A percentile compares a stretch with the other conserved stretches of the same genome.
Evolutionary conservation across 2,888 invertebrate species (phyloP).

Genomic region (Torymus tubicola): DNA sequence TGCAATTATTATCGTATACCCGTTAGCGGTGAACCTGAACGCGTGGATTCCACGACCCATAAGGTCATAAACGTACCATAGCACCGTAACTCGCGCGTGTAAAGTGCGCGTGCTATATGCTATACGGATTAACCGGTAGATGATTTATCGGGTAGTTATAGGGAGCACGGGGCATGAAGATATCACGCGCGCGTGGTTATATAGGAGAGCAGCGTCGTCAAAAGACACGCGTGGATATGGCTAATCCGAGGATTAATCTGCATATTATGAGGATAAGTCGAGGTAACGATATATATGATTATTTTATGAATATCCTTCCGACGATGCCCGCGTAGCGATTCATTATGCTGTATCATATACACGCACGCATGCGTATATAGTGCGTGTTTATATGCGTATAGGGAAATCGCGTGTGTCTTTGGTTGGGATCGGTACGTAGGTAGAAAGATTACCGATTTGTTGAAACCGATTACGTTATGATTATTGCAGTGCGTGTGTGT

Average conservation of each 20-base stretch:
- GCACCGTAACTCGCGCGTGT: slow-evolving; percentile 10
- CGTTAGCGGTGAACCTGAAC: slow-evolving; percentile 38
- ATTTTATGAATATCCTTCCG: slow-evolving; percentile 32
- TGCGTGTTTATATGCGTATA: background rate
- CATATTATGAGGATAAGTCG: slow-evolving; percentile 26
- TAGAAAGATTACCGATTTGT: too few species aligned
- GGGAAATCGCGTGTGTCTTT: too few species aligned
- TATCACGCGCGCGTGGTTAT: slow-evolving; percentile 35
- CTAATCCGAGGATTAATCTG: slow-evolving; percentile 43
- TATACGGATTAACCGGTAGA: slow-evolving; percentile 41
- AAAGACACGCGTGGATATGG: slow-evolving; percentile 15
- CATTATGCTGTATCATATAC: slow-evolving; percentile 39
- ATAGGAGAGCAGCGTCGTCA: background rate
- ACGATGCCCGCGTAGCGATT: slow-evolving; percentile 26
- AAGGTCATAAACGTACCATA: slow-evolving; percentile 14
- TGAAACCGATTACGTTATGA: too few species aligned
- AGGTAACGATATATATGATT: slow-evolving; percentile 14
- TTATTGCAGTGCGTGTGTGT: too few species aligned
- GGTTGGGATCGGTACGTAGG: too few species aligned
- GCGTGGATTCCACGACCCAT: slow-evolving; percentile 20
- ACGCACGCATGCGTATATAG: too few species aligned
- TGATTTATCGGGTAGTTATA: slow-evolving; percentile 51
- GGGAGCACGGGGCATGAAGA: slow-evolving; percentile 44
- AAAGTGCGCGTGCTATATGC: background rate
- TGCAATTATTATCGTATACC: background rate